Percentiles rank a stretch among this genome's conserved stretches.
phyloP scores from a whole-genome alignment of 1,140 invertebrate species.

The Drosophila bocki region DNA sequence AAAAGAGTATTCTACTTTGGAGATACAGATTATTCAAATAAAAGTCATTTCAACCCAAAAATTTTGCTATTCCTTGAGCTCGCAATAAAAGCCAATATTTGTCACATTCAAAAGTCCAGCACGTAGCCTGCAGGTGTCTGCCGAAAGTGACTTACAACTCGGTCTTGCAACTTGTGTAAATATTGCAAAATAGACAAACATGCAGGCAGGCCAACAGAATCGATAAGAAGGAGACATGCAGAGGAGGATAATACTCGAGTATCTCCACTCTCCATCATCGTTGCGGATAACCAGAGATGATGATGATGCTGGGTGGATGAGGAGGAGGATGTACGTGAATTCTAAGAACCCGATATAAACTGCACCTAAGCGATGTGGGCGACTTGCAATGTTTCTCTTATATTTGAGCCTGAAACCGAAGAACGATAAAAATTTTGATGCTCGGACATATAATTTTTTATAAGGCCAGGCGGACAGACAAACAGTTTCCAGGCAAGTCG shows the following conservation, averaged over 20 bases:
- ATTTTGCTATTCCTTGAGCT: constrained; percentile 9
- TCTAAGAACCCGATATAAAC: constrained; percentile 36
- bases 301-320: constrained; percentile 10
- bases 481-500: constrained; percentile 24
- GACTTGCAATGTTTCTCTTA: constrained; percentile 55
- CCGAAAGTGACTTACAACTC: constrained; percentile 43
- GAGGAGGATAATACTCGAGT: constrained; percentile 1
- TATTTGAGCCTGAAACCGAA: constrained; percentile 45
- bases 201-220: constrained; percentile 24
- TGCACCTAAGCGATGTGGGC: constrained; percentile 34
- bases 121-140: constrained; percentile 44
- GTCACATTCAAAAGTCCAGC: constrained; percentile 32
- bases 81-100: constrained; percentile 62
- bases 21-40: constrained; percentile 4
- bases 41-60: background rate
- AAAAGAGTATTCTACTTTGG: background rate
- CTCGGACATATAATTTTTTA: constrained; percentile 58
- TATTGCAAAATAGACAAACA: constrained; percentile 31
- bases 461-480: constrained; percentile 39
- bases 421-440: constrained; percentile 54
- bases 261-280: constrained; percentile 14
- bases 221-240: constrained; percentile 7
- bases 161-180: constrained; percentile 42
- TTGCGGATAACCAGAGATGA: constrained; percentile 38
- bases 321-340: constrained; percentile 20